Evolutionary conservation across 2,888 invertebrate genomes (phyloP).

Genomic region (Mayetiola destructor): DNA sequence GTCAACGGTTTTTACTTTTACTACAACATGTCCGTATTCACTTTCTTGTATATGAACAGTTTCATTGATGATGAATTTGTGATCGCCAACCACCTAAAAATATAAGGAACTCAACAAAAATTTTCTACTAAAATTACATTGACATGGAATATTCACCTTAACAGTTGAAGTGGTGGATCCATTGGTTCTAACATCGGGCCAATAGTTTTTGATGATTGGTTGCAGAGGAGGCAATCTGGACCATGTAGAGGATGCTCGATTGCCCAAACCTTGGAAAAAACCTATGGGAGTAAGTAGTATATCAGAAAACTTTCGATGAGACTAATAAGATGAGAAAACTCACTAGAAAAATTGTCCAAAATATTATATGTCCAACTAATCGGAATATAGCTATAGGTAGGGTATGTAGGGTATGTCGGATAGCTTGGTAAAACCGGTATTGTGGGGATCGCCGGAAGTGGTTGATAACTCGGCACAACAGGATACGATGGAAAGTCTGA

Average conservation of each 20-base stretch:
- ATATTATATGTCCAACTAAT: not conserved
- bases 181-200: constrained; percentile 2
- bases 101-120: not conserved
- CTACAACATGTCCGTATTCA: not conserved
- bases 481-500: not conserved
- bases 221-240: not conserved
- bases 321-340: not conserved
- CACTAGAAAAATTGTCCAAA: not conserved
- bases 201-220: not conserved
- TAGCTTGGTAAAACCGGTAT: not conserved
- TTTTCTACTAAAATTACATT: not conserved
- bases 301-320: not conserved
- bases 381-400: not conserved
- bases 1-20: not conserved
- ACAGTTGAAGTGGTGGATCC: constrained; percentile 3
- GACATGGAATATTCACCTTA: not conserved
- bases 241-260: not conserved
- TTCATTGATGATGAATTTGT: constrained; percentile 8
- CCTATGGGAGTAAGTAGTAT: not conserved
- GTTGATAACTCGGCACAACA: not conserved
- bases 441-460: not conserved
- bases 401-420: not conserved
- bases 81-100: constrained; percentile 6
- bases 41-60: constrained; percentile 4
- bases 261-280: not conserved